Evolutionary conservation across 37 sponge, comb jelly and placozoan species (phyloP), one percentile per base, ranked within the genome.

Genomic region (Ephydatia muelleri): DNA sequence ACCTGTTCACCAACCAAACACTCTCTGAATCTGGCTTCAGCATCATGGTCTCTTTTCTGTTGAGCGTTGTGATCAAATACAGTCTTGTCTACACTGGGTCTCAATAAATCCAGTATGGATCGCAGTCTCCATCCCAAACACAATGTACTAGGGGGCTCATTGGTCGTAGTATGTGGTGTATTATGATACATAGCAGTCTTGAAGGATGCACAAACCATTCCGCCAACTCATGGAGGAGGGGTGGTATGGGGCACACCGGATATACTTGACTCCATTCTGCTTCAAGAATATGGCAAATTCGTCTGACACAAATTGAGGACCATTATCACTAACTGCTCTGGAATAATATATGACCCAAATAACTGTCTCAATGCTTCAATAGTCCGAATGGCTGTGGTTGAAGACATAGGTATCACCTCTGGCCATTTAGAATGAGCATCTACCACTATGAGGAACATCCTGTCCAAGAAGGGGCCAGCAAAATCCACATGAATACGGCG

Each of bases 121-220:
- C 38, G 37, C 22, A 68, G 82, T 32, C 38, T 13, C 65, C 71
- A n/a, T 36, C 40, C 40, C 48, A 82, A 40, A 40, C 67, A 82
- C 19, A 82, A 32, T 27, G 14, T 82, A 36, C 82, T 68, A 3
- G 82, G 82, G 8, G 82, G 2, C 68, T 82, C 71, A 14, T 38
- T 30, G 14, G 87, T 86, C 5, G 81, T 86, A 23, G 68, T 21
- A 72, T 86, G 87, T 25, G 87, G 75, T 31, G 81, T 80, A 26
- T 25, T 70, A 3, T 65, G 68, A 35, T 84, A 75, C 39, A 57
- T 65, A 25, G 78, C 23, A 57, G 33, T 37, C 78, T 84, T 77
- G 25, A 76, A 68, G 13, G 47, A 39, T 84, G 85, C 19, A 77
- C 78, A n/a, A 77, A 84, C 9, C 77, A 2, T 38, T 77, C 69